Conservation (phyloP, 1,140 invertebrate species). For the Drosophila insularis region DNA sequence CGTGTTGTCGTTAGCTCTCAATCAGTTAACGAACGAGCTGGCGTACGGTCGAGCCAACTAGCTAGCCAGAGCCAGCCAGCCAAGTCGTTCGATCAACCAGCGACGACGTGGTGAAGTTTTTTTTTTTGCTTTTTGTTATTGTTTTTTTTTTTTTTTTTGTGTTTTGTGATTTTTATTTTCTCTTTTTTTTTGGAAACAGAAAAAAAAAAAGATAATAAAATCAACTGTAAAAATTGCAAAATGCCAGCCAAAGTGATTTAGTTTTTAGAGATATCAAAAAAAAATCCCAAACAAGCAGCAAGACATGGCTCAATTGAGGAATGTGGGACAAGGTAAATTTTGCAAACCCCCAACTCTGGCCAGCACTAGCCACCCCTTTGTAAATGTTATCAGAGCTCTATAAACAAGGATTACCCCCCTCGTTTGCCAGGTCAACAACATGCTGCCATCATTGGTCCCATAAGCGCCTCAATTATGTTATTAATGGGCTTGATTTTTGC, state of each 20-base stretch:
- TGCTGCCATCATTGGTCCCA: slow-evolving; percentile 34
- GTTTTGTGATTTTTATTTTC: slow-evolving; percentile 26
- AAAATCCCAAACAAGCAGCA: slow-evolving; percentile 5
- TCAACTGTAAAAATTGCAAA: slow-evolving; percentile 45
- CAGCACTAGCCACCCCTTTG: background rate
- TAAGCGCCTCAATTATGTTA: slow-evolving; percentile 46
- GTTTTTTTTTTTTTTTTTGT: slow-evolving; percentile 21
- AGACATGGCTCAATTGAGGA: slow-evolving; percentile 61
- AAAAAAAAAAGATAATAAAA: slow-evolving; percentile 45
- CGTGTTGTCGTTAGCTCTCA: slow-evolving; percentile 54
- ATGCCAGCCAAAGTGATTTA: slow-evolving; percentile 59
- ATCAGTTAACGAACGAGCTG: slow-evolving; percentile 70
- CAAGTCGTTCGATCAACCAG: slow-evolving; percentile 53
- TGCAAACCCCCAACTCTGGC: background rate
- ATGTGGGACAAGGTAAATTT: slow-evolving; percentile 67
- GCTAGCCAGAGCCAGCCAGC: slow-evolving; percentile 26
- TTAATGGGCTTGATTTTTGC: slow-evolving; percentile 66
- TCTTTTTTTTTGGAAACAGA: slow-evolving; percentile 25
- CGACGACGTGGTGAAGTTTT: slow-evolving; percentile 73
- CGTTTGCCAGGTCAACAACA: slow-evolving; percentile 37
- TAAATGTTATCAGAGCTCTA: background rate
- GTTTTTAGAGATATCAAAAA: slow-evolving; percentile 22
- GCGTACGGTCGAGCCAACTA: slow-evolving; percentile 41
- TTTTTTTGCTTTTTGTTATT: slow-evolving; percentile 20
- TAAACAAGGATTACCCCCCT: background rate